Conservation (phyloP, 2,888 invertebrate genomes). For the Apoderus coryli region DNA sequence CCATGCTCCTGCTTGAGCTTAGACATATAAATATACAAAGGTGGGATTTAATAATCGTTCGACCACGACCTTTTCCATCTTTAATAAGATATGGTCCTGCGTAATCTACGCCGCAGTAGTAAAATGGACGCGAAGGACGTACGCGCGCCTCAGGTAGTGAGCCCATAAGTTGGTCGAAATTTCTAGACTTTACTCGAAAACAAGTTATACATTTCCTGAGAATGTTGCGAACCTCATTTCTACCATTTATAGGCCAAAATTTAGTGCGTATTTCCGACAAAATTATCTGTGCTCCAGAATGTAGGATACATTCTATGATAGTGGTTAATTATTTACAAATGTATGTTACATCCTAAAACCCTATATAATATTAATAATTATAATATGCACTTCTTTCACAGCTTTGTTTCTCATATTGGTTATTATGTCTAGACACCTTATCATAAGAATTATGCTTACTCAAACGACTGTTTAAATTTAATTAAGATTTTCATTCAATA, state of each 20-base stretch:
- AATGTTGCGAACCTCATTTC: constrained; percentile 9
- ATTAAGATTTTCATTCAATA: no score
- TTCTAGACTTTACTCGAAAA: constrained; percentile 11
- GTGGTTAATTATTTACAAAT: no score
- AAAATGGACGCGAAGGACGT: constrained; percentile 14
- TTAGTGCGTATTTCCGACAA: constrained; percentile 12
- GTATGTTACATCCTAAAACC: no score
- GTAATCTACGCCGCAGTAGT: constrained; percentile 13
- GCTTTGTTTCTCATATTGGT: no score
- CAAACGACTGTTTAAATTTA: no score
- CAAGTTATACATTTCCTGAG: constrained; percentile 13
- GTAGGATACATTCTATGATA: no score
- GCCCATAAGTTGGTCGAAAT: constrained; percentile 12
- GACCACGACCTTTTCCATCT: constrained; percentile 11
- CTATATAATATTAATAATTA: no score
- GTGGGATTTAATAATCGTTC: constrained; percentile 13
- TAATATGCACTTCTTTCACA: no score
- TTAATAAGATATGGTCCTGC: no score
- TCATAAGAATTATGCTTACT: no score
- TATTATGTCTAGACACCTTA: no score
- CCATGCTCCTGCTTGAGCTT: no score
- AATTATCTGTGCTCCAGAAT: constrained; percentile 12
- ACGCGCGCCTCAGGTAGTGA: constrained; percentile 13
- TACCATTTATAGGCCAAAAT: constrained; percentile 14
- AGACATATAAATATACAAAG: constrained; percentile 16